These are phyloP conservation scores for Spodoptera litura DNA, from an alignment of 1,140 invertebrate species.

Conservation along the genomic window DNA sequence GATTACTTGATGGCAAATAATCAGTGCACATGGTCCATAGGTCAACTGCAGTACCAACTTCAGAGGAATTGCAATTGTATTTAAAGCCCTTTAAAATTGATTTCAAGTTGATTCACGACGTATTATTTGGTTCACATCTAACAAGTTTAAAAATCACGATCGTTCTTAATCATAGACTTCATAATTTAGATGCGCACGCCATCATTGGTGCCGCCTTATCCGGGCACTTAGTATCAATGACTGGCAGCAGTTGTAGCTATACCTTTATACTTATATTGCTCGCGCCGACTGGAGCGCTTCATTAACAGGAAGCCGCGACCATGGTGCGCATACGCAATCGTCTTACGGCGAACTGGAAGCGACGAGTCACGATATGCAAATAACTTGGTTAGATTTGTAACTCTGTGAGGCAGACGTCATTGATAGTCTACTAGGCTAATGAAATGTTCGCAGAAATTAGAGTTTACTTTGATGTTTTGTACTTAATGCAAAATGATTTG, in stretches of 20 bases:
- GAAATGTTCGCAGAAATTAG: slow-evolving; percentile 15
- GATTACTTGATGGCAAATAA: too few relatives aligned
- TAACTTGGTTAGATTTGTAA: slow-evolving; percentile 48
- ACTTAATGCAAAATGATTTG: background rate
- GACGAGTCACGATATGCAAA: slow-evolving; percentile 58
- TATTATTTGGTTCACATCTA: too few relatives aligned
- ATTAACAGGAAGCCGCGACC: slow-evolving; percentile 78
- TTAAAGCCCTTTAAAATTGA: too few relatives aligned
- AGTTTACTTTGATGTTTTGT: background rate
- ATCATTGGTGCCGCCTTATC: slow-evolving; percentile 30
- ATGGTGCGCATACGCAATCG: slow-evolving; percentile 75
- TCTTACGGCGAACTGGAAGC: slow-evolving; percentile 54
- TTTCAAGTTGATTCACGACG: too few relatives aligned
- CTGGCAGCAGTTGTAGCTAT: slow-evolving; percentile 14
- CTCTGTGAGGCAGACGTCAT: slow-evolving; percentile 40
- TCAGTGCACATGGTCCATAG: too few relatives aligned
- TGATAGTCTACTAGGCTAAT: slow-evolving; percentile 49
- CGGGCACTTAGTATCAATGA: slow-evolving; percentile 42
- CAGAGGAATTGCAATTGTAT: too few relatives aligned
- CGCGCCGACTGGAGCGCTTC: slow-evolving; percentile 59
- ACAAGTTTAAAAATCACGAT: too few relatives aligned
- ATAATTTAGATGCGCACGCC: slow-evolving; percentile 14
- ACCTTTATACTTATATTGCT: slow-evolving; percentile 2
- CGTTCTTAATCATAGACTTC: background rate
- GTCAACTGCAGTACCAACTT: too few relatives aligned